phyloP scores from a whole-genome alignment of 2,797 vertebrate species.

The Discoglossus pictus region DNA sequence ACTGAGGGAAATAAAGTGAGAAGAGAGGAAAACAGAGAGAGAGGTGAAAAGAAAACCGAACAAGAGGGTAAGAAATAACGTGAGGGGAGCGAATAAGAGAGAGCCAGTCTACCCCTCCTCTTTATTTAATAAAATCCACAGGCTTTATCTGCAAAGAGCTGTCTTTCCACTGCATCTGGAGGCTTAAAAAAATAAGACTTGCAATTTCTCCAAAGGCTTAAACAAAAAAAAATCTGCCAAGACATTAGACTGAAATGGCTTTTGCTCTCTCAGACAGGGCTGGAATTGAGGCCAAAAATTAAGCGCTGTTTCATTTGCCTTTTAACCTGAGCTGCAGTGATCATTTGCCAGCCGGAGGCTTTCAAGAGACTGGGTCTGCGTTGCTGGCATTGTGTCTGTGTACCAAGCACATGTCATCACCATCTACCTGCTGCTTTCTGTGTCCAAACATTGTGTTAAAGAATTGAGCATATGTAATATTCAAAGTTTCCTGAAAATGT shows the following conservation, averaged over 20 bases:
- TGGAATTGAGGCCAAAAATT: constrained; percentile 28
- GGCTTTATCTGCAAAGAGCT: constrained; percentile 20
- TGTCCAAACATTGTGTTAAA: no score
- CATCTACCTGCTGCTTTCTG: neutral
- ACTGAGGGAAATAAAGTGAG: no score
- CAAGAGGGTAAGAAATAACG: neutral
- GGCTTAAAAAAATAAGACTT: constrained; percentile 28
- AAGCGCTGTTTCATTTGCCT: constrained; percentile 15
- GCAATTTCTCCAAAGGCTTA: constrained; percentile 20
- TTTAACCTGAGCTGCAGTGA: constrained; percentile 32
- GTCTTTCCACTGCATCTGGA: constrained; percentile 32
- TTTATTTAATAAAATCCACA: constrained; percentile 39
- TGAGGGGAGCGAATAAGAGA: neutral
- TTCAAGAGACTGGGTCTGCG: no score
- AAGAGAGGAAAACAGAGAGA: neutral
- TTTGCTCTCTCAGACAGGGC: constrained; percentile 28
- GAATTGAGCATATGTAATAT: no score
- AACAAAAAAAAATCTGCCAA: constrained; percentile 11
- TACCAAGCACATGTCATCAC: neutral
- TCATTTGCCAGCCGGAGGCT: neutral
- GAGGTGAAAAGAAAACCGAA: neutral
- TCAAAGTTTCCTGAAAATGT: no score
- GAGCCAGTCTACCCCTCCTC: neutral
- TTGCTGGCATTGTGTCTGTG: neutral
- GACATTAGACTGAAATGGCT: constrained; percentile 28